Percentiles rank a stretch among this genome's conserved stretches.
Conservation (phyloP, 2,113 vertebrate genomes). For the Paracanthobrama guichenoti region DNA sequence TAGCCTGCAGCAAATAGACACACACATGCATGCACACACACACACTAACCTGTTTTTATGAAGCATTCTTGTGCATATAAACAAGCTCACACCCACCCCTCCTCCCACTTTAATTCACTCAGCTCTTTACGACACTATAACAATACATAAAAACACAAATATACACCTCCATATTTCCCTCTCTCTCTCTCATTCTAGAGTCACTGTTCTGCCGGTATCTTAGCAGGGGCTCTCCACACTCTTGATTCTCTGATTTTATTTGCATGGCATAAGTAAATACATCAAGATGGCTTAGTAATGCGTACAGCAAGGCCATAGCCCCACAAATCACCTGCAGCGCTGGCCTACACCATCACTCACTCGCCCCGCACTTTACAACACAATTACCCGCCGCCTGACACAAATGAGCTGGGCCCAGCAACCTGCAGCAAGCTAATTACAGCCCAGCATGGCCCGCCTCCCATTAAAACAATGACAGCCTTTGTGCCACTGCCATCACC, state of each 20-base stretch:
- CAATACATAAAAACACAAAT: constrained; percentile 30
- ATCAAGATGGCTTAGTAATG: constrained; percentile 70
- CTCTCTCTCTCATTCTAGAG: neutral
- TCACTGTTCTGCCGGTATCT: neutral
- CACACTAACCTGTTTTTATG: constrained; percentile 33
- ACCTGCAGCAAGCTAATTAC: constrained; percentile 75
- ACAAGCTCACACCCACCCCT: constrained; percentile 35
- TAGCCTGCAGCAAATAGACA: constrained; percentile 64
- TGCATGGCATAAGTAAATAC: constrained; percentile 70
- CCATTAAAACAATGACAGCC: constrained; percentile 66
- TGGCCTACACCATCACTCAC: constrained; percentile 65
- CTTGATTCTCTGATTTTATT: constrained; percentile 60
- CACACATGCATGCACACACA: constrained; percentile 23
- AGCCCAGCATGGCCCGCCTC: constrained; percentile 58
- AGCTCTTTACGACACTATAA: constrained; percentile 18
- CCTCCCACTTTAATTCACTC: constrained; percentile 32
- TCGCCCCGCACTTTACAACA: constrained; percentile 69
- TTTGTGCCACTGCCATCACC: constrained; percentile 56
- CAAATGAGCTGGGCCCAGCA: constrained; percentile 72
- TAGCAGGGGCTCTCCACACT: constrained; percentile 12
- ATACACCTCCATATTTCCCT: constrained; percentile 6
- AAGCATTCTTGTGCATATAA: constrained; percentile 40
- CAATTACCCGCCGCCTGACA: constrained; percentile 75
- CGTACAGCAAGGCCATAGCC: constrained; percentile 59
- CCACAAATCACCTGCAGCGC: constrained; percentile 67